Conservation (phyloP, 2,113 vertebrate species). For the Jaculus jaculus region DNA sequence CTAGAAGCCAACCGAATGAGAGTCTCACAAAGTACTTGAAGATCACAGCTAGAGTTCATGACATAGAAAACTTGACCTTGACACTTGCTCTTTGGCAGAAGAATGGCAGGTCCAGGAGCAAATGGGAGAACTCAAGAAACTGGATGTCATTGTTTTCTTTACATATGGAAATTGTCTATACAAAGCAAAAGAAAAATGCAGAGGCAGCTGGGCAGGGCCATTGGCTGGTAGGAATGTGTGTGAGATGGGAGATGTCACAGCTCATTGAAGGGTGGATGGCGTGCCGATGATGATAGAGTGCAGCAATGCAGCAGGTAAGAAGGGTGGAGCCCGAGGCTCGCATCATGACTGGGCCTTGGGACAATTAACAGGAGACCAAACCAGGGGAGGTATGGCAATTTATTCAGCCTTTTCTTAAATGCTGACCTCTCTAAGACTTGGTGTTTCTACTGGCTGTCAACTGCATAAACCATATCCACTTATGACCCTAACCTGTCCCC, state of each 20-base stretch:
- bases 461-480: not conserved
- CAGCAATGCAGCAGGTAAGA: too few species aligned
- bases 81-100: not conserved
- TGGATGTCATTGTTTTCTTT: not conserved
- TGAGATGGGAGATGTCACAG: not conserved
- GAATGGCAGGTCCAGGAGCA: not conserved
- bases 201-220: not conserved
- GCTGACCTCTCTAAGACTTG: not conserved
- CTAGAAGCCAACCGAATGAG: not conserved
- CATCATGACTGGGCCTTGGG: not conserved
- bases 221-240: not conserved
- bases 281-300: not conserved
- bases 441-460: not conserved
- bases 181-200: not conserved
- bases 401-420: not conserved
- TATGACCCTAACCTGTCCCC: not conserved
- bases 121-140: not conserved
- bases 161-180: not conserved
- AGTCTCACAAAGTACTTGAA: not conserved
- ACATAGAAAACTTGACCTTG: too few species aligned
- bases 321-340: not conserved
- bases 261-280: not conserved
- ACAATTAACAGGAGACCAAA: not conserved
- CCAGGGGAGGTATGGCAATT: not conserved
- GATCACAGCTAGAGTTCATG: too few species aligned